Evolutionary conservation across 2,113 vertebrate genomes (phyloP).

Genomic region (Coryphaenoides rupestris): DNA sequence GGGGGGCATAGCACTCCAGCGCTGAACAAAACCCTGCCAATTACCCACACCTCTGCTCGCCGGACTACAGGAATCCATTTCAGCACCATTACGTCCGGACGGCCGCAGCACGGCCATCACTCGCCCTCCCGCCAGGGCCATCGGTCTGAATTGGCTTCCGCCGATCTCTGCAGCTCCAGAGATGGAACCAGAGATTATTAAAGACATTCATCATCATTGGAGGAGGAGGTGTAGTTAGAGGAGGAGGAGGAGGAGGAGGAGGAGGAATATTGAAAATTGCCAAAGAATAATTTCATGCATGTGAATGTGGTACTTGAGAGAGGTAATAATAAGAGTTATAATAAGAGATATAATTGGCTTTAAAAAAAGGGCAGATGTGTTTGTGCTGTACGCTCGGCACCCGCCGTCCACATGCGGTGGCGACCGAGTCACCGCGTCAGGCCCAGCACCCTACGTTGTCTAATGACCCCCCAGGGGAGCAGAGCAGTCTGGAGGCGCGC

Average conservation of each 20-base stretch:
- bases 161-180: conserved; percentile 52
- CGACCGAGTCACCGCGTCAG: too few relatives aligned
- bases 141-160: conserved; percentile 67
- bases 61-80: conserved; percentile 64
- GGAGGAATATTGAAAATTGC: conserved; percentile 45
- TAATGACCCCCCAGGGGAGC: conserved; percentile 66
- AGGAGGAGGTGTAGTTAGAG: too few relatives aligned
- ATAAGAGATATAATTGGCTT: too few relatives aligned
- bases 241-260: too few relatives aligned
- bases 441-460: conserved; percentile 35
- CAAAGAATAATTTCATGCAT: conserved; percentile 30
- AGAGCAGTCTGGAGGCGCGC: conserved; percentile 41
- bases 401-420: too few relatives aligned
- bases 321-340: background rate
- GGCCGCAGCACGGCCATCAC: conserved; percentile 44
- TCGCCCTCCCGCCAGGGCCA: conserved; percentile 39
- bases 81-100: conserved; percentile 52
- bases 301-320: conserved; percentile 31
- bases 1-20: conserved; percentile 40
- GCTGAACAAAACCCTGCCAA: conserved; percentile 55
- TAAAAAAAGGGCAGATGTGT: background rate
- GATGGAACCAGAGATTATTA: conserved; percentile 70
- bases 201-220: conserved; percentile 60
- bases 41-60: conserved; percentile 58
- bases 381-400: too few relatives aligned